phyloP scores from a whole-genome alignment of 2,113 vertebrate species.

The Pholis gunnellus region DNA sequence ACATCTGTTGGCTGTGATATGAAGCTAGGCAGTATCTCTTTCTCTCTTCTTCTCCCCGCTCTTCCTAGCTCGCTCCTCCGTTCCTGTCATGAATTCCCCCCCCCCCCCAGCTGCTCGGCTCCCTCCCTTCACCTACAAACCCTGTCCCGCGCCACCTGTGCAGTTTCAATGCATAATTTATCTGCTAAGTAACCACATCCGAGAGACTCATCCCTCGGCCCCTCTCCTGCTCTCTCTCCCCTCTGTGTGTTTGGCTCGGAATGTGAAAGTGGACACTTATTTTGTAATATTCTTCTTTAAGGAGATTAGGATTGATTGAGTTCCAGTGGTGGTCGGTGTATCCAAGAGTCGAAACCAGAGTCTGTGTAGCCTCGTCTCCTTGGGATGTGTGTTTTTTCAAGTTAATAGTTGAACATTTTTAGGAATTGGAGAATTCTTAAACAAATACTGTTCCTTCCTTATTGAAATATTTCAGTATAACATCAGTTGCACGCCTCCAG shows the following conservation, averaged over 20 bases:
- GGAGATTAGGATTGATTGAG: conserved; percentile 50
- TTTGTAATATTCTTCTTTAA: conserved; percentile 51
- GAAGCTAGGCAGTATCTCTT: conserved; percentile 70
- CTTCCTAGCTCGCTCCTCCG: conserved; percentile 46
- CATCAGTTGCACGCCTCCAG: background rate
- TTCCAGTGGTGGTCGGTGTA: background rate
- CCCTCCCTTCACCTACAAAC: conserved; percentile 63
- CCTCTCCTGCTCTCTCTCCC: background rate
- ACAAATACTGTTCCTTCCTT: background rate
- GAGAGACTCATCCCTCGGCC: conserved; percentile 52
- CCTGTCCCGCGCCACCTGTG: conserved; percentile 79
- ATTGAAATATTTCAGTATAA: background rate
- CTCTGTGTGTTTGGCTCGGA: conserved; percentile 17
- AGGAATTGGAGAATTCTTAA: no score
- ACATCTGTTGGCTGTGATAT: conserved; percentile 84
- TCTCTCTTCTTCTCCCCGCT: conserved; percentile 49
- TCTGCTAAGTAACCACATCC: conserved; percentile 81
- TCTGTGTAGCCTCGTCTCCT: background rate
- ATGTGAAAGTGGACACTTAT: conserved; percentile 27
- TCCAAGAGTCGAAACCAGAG: conserved; percentile 18
- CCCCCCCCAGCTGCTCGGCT: conserved; percentile 64
- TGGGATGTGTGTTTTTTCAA: background rate
- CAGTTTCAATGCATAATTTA: conserved; percentile 84
- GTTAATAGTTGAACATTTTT: background rate
- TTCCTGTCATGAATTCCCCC: conserved; percentile 68